phyloP scores from a whole-genome alignment of 2,113 vertebrate species.

The Erpornis zantholeuca region DNA sequence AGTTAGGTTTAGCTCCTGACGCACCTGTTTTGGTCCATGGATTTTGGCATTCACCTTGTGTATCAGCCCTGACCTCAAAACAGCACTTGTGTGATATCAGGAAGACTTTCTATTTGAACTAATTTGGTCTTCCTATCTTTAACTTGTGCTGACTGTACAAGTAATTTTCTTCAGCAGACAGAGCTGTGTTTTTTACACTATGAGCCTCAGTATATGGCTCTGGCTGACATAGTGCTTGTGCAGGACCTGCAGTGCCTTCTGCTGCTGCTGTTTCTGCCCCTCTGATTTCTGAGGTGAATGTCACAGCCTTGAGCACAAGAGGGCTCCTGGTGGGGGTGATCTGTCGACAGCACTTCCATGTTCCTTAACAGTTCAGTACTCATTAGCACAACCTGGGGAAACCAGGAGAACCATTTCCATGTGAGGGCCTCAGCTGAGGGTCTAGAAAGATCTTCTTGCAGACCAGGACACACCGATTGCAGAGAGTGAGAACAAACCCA shows the following conservation, averaged over 20 bases:
- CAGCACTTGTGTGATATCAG: background rate
- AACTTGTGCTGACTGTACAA: background rate
- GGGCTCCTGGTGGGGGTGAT: background rate
- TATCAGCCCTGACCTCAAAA: background rate
- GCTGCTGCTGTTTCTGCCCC: background rate
- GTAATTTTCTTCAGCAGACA: background rate
- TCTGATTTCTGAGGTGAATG: background rate
- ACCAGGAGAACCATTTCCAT: background rate
- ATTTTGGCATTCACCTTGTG: background rate
- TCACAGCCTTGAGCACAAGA: background rate
- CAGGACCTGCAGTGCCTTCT: background rate
- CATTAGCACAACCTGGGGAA: background rate
- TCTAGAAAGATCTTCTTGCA: background rate
- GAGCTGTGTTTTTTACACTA: background rate
- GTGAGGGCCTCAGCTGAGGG: background rate
- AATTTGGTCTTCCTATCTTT: background rate
- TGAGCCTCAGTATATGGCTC: background rate
- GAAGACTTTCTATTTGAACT: background rate
- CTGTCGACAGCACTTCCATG: fast-evolving
- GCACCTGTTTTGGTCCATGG: background rate
- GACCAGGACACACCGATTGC: background rate
- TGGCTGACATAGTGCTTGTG: background rate
- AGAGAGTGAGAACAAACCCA: background rate
- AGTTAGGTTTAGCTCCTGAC: background rate
- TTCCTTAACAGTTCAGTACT: background rate